These are phyloP conservation scores for Sandelia bainsii DNA, from an alignment of 2,797 vertebrate species.

Conservation along the genomic window DNA sequence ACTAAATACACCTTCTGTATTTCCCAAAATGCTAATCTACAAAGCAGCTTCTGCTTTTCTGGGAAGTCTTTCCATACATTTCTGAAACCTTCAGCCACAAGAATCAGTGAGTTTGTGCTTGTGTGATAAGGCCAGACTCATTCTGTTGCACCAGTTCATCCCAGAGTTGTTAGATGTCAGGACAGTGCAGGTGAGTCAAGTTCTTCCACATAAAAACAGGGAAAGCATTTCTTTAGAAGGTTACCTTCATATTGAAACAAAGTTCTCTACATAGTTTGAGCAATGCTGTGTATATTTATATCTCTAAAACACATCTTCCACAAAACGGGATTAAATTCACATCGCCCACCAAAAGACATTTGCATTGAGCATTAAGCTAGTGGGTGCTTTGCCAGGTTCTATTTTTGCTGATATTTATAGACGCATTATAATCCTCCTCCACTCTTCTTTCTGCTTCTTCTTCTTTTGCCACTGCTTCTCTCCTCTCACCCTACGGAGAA, in stretches of 20 bases:
- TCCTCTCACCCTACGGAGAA: conserved; percentile 18
- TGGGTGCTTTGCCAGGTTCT: conserved; percentile 46
- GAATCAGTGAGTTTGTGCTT: background rate
- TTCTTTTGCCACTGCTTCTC: conserved; percentile 33
- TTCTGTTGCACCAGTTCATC: background rate
- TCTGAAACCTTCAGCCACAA: background rate
- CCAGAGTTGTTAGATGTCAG: background rate
- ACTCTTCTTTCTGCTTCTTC: conserved; percentile 41
- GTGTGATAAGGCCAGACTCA: background rate
- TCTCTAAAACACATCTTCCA: background rate
- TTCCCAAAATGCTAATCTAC: too few relatives aligned
- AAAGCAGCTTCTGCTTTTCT: too few relatives aligned
- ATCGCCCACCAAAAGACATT: conserved; percentile 25
- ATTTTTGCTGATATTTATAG: conserved; percentile 68
- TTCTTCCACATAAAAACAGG: background rate
- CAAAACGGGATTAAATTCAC: conserved; percentile 1
- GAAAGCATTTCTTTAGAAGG: background rate
- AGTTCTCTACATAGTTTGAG: background rate
- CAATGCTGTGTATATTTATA: background rate
- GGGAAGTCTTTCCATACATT: background rate
- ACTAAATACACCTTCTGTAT: background rate
- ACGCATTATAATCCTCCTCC: conserved; percentile 64
- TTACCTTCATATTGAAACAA: background rate
- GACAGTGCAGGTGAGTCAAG: background rate
- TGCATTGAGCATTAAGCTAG: conserved; percentile 43